Evolutionary conservation across 2,888 invertebrate species (phyloP).

Genomic region (Venusia cambrica): DNA sequence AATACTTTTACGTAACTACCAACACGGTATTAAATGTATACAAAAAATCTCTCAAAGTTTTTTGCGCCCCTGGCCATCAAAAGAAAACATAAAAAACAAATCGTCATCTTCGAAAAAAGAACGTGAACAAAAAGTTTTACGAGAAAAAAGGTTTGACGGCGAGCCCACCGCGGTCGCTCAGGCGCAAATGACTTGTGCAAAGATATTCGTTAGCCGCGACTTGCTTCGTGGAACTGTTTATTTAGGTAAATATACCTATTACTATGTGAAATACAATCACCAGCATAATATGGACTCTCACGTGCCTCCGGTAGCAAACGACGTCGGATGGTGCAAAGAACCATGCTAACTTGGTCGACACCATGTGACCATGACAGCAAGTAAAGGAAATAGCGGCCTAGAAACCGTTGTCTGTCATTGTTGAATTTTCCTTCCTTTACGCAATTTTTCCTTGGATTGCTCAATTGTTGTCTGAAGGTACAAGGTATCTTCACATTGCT

Average conservation of each 20-base stretch:
- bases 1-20: conserved; percentile 17
- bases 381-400: conserved; percentile 57
- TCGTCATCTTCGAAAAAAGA: conserved; percentile 24
- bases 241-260: conserved; percentile 47
- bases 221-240: conserved; percentile 57
- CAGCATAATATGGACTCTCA: conserved; percentile 37
- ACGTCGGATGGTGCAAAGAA: conserved; percentile 13
- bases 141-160: conserved; percentile 33
- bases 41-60: conserved; percentile 24
- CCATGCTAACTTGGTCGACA: conserved; percentile 35
- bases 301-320: conserved; percentile 16
- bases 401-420: conserved; percentile 43
- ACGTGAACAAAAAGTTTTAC: conserved; percentile 26
- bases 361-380: conserved; percentile 47
- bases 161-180: conserved; percentile 37
- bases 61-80: conserved; percentile 22
- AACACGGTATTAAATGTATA: conserved; percentile 16
- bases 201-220: conserved; percentile 45
- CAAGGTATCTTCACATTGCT: no score
- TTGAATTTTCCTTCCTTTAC: conserved; percentile 50
- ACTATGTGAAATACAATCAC: conserved; percentile 40
- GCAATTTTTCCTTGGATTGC: conserved; percentile 27
- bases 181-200: conserved; percentile 61
- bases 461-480: conserved; percentile 5
- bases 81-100: conserved; percentile 16